phyloP scores from a whole-genome alignment of 2,888 invertebrate species.

The Allophyes oxyacanthae region DNA sequence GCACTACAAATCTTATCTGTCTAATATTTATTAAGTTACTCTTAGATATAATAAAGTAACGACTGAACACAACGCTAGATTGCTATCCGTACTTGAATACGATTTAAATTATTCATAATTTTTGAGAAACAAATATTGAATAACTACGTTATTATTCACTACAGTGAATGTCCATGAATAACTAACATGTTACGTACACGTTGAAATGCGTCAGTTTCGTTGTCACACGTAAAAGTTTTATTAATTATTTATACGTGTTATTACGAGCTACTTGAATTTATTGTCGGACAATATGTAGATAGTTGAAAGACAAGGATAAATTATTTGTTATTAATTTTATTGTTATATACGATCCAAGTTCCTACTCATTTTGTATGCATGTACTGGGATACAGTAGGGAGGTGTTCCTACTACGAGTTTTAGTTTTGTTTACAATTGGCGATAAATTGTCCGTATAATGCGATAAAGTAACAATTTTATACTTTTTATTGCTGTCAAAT shows the following conservation, averaged over 20 bases:
- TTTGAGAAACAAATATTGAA: conserved; percentile 57
- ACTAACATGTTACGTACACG: conserved; percentile 54
- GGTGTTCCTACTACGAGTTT: conserved; percentile 35
- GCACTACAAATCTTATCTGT: conserved; percentile 71
- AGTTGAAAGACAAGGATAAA: conserved; percentile 67
- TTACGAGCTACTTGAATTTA: conserved; percentile 49
- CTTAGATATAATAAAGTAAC: conserved; percentile 70
- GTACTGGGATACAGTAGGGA: conserved; percentile 55
- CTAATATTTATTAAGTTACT: conserved; percentile 67
- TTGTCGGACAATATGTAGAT: conserved; percentile 57
- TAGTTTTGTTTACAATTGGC: conserved; percentile 46
- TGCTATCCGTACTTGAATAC: conserved; percentile 29
- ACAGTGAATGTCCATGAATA: conserved; percentile 51
- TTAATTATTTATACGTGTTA: conserved; percentile 64
- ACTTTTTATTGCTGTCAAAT: conserved; percentile 41
- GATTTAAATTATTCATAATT: conserved; percentile 58
- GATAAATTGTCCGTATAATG: conserved; percentile 36
- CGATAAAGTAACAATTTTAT: conserved; percentile 18
- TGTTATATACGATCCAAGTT: conserved; percentile 59
- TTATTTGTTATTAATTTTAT: conserved; percentile 74
- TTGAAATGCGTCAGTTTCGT: conserved; percentile 61
- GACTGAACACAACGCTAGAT: conserved; percentile 70
- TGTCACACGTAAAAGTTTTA: conserved; percentile 63
- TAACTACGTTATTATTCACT: conserved; percentile 56
- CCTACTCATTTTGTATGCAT: conserved; percentile 67